phyloP scores from a whole-genome alignment of 2,888 invertebrate species.

The Tenthredo amoena region DNA sequence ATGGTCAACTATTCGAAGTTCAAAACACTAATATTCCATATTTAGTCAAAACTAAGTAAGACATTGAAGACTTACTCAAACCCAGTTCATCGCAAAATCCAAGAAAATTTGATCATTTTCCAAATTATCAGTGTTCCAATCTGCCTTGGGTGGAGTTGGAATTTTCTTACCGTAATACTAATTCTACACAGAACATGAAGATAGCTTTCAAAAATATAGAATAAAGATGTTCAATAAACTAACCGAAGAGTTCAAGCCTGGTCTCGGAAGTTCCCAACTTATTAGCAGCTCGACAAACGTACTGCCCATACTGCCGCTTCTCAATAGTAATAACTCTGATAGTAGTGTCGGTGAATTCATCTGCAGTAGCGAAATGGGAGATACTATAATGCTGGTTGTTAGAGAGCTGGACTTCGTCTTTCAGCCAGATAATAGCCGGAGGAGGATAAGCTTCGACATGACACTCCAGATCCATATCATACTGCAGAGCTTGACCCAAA shows the following conservation, averaged over 20 bases:
- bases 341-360: constrained; percentile 95
- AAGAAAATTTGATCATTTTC: not conserved
- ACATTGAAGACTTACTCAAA: not conserved
- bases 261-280: constrained; percentile 92
- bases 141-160: not conserved
- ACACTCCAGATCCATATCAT: constrained; percentile 96
- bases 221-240: constrained; percentile 70
- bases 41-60: not conserved
- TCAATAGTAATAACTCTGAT: constrained; percentile 94
- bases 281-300: constrained; percentile 93
- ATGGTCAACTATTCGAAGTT: not conserved
- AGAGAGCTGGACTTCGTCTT: constrained; percentile 89
- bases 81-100: not conserved
- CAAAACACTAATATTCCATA: not conserved
- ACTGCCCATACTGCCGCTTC: constrained; percentile 92
- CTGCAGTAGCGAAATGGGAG: constrained; percentile 94
- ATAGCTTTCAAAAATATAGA: not conserved
- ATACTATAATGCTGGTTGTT: constrained; percentile 96
- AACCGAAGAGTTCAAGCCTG: constrained; percentile 90
- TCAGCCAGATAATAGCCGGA: constrained; percentile 95
- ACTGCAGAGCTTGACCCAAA: constrained; percentile 93
- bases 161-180: not conserved
- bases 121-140: not conserved
- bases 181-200: not conserved
- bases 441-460: constrained; percentile 97